Evolutionary conservation across 2,888 invertebrate genomes (phyloP).

Genomic region (Himalopsyche kuldschensis): DNA sequence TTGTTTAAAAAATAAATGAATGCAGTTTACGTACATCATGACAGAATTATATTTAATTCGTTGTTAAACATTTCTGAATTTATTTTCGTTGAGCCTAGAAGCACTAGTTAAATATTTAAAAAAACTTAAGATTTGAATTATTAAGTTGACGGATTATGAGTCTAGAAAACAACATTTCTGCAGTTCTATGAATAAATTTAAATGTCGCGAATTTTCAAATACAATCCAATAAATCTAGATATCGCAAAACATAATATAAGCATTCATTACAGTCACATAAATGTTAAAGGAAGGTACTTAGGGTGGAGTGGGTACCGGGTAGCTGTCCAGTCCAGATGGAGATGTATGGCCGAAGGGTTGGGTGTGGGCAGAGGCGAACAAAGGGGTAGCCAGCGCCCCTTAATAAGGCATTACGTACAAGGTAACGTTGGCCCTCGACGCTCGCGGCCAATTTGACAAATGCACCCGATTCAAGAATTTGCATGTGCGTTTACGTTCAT

Average conservation of each 20-base stretch:
- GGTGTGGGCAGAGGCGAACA: not conserved
- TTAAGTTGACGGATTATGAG: too few relatives aligned
- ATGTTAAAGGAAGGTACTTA: conserved; percentile 4
- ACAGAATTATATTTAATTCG: too few relatives aligned
- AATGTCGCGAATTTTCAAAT: too few relatives aligned
- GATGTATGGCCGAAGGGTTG: conserved; percentile 17
- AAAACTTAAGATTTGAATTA: too few relatives aligned
- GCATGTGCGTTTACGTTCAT: not conserved
- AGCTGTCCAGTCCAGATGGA: conserved; percentile 19
- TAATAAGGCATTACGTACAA: conserved; percentile 26
- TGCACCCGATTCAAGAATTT: not conserved
- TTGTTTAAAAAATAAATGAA: too few relatives aligned
- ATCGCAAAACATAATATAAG: not conserved
- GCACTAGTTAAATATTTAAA: too few relatives aligned
- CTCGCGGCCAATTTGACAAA: not conserved
- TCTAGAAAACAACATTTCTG: too few relatives aligned
- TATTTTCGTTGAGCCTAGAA: too few relatives aligned
- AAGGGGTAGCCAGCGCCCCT: not conserved
- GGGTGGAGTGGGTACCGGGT: conserved; percentile 7
- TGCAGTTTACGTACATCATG: too few relatives aligned
- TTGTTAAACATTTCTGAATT: too few relatives aligned
- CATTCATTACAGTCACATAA: conserved; percentile 20
- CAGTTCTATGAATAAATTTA: too few relatives aligned
- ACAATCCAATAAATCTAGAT: too few relatives aligned
- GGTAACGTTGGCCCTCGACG: conserved; percentile 1